Conservation (phyloP, 2,113 vertebrate species). For the Oryzias woworae region DNA sequence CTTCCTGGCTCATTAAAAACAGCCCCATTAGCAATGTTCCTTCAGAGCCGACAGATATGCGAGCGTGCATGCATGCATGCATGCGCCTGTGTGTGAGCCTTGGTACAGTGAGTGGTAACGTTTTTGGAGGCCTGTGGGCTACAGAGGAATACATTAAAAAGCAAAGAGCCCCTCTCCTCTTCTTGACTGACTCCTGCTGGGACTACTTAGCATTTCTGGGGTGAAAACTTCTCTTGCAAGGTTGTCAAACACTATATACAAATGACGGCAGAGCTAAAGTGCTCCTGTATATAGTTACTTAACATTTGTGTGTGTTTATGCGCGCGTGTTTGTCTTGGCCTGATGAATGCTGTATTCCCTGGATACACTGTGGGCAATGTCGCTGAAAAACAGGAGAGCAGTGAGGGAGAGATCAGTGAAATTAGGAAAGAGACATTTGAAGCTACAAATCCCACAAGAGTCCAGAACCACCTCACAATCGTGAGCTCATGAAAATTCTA, state of each 20-base stretch:
- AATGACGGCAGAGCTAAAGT: constrained; percentile 62
- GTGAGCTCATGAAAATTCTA: constrained; percentile 68
- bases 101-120: constrained; percentile 58
- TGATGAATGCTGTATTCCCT: constrained; percentile 62
- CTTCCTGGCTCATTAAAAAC: constrained; percentile 78
- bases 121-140: constrained; percentile 74
- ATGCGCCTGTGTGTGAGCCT: constrained; percentile 29
- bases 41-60: constrained; percentile 73
- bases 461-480: constrained; percentile 61
- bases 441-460: constrained; percentile 65
- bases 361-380: constrained; percentile 50
- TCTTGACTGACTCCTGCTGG: constrained; percentile 76
- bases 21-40: constrained; percentile 75
- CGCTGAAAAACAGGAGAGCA: constrained; percentile 34
- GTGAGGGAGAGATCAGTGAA: constrained; percentile 43
- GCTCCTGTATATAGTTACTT: constrained; percentile 69
- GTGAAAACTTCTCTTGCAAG: constrained; percentile 74
- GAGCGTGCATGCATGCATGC: constrained; percentile 16
- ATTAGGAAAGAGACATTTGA: constrained; percentile 60
- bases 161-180: constrained; percentile 68
- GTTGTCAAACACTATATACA: constrained; percentile 74
- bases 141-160: constrained; percentile 76
- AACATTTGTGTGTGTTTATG: constrained; percentile 50
- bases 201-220: constrained; percentile 76
- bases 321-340: constrained; percentile 62